Conservation (phyloP, 2,888 invertebrate genomes). For the Seira musarum region DNA sequence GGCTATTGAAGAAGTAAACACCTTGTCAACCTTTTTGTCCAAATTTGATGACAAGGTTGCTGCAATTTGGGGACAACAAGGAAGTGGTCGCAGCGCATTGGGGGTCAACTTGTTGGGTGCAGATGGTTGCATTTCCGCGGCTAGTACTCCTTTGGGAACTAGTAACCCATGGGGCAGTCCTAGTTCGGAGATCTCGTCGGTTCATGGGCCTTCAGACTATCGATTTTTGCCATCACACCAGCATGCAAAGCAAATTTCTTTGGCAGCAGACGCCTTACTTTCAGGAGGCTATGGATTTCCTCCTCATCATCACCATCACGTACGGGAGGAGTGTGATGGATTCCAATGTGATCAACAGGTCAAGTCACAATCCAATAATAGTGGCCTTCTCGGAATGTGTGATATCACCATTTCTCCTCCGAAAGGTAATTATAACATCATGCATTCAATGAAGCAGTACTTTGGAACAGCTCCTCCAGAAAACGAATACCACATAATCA, state of each 20-base stretch:
- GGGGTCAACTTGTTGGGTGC: slow-evolving; percentile 35
- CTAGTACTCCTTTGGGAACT: slow-evolving; percentile 55
- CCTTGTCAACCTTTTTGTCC: slow-evolving; percentile 67
- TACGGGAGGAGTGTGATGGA: not conserved
- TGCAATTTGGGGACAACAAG: slow-evolving; percentile 68
- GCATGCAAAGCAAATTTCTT: slow-evolving; percentile 34
- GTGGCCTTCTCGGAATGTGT: slow-evolving; percentile 24
- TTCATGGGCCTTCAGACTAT: not conserved
- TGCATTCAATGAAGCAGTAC: slow-evolving; percentile 67
- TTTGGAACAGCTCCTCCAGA: slow-evolving; percentile 66
- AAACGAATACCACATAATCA: slow-evolving; percentile 65
- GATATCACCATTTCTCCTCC: slow-evolving; percentile 56
- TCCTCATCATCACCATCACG: slow-evolving; percentile 26
- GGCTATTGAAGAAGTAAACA: slow-evolving; percentile 65
- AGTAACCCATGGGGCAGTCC: slow-evolving; percentile 61
- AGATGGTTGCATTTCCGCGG: slow-evolving; percentile 49
- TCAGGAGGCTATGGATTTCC: slow-evolving; percentile 34
- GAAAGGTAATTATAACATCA: slow-evolving; percentile 65
- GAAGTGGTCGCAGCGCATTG: slow-evolving; percentile 24
- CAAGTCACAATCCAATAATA: slow-evolving; percentile 14
- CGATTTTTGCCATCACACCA: slow-evolving; percentile 27
- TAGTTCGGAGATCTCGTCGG: slow-evolving; percentile 45
- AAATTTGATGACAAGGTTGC: slow-evolving; percentile 69
- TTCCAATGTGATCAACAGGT: slow-evolving; percentile 36
- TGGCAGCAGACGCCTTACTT: slow-evolving; percentile 47